Conservation (phyloP, 35 echinoderm and acorn worm genomes). For the Ophioderma brevispina region DNA sequence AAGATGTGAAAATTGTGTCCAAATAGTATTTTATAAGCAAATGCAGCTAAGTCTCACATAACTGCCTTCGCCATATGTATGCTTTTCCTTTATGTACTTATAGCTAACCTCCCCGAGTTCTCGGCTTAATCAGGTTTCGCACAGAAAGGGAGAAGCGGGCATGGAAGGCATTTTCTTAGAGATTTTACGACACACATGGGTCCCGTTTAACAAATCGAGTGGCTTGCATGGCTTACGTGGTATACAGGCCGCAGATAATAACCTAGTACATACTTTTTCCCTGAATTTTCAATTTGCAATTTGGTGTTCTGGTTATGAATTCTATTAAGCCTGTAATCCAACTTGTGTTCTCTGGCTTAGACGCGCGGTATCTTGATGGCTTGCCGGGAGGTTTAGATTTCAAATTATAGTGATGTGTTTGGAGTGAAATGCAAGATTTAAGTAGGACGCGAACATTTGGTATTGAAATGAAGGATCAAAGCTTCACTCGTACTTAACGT, state of each 20-base stretch:
- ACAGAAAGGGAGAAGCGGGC: no score
- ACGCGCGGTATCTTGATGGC: not conserved
- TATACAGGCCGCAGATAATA: not conserved
- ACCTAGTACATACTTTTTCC: not conserved
- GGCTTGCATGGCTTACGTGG: not conserved
- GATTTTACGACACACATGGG: not conserved
- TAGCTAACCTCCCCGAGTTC: no score
- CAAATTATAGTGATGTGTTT: not conserved
- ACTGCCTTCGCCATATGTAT: no score
- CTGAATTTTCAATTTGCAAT: not conserved
- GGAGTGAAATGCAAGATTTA: not conserved
- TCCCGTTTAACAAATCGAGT: not conserved
- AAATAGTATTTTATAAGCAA: no score
- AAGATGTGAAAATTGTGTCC: no score
- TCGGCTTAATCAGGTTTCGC: no score
- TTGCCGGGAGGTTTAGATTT: not conserved
- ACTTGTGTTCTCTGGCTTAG: not conserved
- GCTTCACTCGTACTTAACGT: not conserved
- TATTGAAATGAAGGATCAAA: not conserved
- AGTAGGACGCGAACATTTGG: not conserved
- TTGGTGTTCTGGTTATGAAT: slow-evolving; percentile 2
- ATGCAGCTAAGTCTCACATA: no score
- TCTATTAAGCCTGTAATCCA: slow-evolving; percentile 3
- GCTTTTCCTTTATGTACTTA: no score
- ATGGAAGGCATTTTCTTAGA: no score